phyloP scores from a whole-genome alignment of 2,888 invertebrate genomes.

The Eudasyphora cyanicolor region DNA sequence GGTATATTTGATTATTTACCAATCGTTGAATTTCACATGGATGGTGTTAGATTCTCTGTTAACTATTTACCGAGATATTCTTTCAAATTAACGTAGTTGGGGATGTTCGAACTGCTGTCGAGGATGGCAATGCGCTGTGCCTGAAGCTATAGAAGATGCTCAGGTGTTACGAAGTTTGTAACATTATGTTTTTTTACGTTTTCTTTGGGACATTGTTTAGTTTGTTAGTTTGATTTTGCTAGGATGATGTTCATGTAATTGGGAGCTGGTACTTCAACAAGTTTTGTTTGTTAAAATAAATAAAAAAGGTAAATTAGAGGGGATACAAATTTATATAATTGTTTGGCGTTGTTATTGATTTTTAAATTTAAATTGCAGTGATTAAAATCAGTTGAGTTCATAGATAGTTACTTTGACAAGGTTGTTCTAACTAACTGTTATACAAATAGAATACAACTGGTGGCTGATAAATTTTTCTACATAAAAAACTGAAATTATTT shows the following conservation, averaged over 20 bases:
- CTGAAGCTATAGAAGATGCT: background rate
- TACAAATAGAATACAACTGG: too few relatives aligned
- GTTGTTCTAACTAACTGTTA: too few relatives aligned
- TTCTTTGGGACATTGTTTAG: constrained; percentile 26
- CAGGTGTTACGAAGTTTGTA: constrained; percentile 48
- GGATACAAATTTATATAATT: constrained; percentile 41
- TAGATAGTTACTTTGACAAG: background rate
- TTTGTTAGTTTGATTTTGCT: constrained; percentile 21
- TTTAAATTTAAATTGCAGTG: constrained; percentile 3
- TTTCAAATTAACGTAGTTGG: constrained; percentile 34
- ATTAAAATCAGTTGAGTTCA: background rate
- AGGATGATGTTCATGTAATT: constrained; percentile 45
- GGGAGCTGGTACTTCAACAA: constrained; percentile 13
- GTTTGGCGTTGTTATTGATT: constrained; percentile 44
- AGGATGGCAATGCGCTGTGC: background rate
- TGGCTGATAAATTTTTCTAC: too few relatives aligned
- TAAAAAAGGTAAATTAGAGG: background rate
- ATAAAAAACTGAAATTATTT: too few relatives aligned
- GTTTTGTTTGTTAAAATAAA: constrained; percentile 31
- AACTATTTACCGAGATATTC: background rate
- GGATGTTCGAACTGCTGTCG: background rate
- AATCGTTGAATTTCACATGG: constrained; percentile 40
- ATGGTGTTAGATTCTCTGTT: constrained; percentile 51
- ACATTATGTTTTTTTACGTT: background rate
- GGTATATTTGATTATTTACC: constrained; percentile 45